phyloP scores from a whole-genome alignment of 2,113 vertebrate species.

The Leuciscus idus region DNA sequence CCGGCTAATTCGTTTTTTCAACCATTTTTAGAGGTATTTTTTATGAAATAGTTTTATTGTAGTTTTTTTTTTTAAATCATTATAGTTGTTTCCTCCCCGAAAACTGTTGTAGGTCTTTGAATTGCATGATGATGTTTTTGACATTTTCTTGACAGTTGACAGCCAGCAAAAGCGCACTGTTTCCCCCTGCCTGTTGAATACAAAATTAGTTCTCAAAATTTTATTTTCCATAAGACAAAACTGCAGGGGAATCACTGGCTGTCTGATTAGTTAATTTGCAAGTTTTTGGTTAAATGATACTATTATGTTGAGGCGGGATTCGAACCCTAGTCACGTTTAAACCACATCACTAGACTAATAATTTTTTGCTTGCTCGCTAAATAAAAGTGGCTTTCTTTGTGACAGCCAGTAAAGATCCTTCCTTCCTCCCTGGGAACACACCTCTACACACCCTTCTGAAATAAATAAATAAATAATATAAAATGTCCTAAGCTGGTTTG shows the following conservation, averaged over 20 bases:
- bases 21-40: no score
- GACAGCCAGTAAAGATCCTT: neutral
- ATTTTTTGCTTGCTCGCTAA: neutral
- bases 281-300: neutral
- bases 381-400: neutral
- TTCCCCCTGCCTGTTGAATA: no score
- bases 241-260: neutral
- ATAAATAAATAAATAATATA: neutral
- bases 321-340: neutral
- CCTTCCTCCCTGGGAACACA: neutral
- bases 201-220: neutral
- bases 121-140: neutral
- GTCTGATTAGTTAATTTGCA: neutral
- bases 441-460: neutral
- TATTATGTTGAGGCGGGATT: neutral
- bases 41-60: no score
- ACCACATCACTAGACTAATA: neutral
- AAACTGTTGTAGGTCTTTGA: neutral
- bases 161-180: neutral
- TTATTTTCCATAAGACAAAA: neutral
- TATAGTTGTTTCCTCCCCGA: neutral
- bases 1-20: neutral
- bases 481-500: neutral
- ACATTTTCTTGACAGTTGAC: neutral
- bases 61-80: no score